A percentile compares a stretch with the other conserved stretches of the same genome.
Conservation (phyloP, 2,797 vertebrate species). For the Steatocranus sp. region DNA sequence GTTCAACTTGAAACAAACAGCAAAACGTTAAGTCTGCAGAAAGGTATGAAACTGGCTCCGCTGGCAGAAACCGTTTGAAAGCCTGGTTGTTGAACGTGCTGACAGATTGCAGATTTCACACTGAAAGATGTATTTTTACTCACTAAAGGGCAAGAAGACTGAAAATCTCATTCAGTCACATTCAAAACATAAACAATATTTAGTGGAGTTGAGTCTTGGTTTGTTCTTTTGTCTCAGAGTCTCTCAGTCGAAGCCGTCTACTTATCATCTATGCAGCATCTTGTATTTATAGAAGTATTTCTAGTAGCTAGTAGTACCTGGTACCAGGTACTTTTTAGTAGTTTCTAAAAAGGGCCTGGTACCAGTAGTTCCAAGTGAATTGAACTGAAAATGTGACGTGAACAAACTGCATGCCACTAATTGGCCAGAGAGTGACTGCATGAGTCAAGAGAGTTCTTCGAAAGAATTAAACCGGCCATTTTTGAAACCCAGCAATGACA, state of each 20-base stretch:
- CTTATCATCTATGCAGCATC: no score
- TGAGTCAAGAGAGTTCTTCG: not conserved
- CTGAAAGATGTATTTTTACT: not conserved
- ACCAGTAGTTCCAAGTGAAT: not conserved
- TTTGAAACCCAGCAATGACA: not conserved
- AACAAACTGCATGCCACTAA: not conserved
- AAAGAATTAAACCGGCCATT: not conserved
- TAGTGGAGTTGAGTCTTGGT: not conserved
- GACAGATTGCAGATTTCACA: not conserved
- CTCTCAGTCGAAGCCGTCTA: not conserved
- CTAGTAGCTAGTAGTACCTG: not conserved
- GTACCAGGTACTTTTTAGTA: not conserved
- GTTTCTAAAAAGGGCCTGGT: not conserved
- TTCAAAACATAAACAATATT: not conserved
- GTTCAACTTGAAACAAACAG: slow-evolving; percentile 37
- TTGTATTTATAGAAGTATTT: not conserved
- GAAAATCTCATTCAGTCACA: not conserved
- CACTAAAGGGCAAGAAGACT: not conserved
- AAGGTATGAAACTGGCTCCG: not conserved
- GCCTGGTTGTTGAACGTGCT: not conserved
- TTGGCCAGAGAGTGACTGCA: not conserved
- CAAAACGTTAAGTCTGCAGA: not conserved
- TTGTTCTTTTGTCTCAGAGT: not conserved
- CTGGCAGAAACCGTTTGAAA: not conserved
- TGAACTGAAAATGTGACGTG: not conserved